Conservation (phyloP, 2,888 invertebrate species). For the Orthosia cruda region DNA sequence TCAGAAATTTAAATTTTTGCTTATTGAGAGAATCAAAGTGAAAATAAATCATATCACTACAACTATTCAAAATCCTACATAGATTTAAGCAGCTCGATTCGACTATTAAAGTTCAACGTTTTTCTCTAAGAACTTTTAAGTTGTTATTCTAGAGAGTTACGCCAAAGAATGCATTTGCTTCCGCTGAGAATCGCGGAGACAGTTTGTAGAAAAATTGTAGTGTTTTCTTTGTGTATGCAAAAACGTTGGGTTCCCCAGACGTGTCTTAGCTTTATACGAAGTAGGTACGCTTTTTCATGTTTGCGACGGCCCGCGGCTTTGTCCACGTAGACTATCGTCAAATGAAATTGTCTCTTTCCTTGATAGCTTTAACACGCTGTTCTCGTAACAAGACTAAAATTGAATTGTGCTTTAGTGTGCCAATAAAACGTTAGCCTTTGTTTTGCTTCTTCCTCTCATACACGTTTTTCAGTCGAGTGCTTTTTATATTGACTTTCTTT, state of each 20-base stretch:
- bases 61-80: no score
- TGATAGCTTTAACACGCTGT: slow-evolving; percentile 55
- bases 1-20: no score
- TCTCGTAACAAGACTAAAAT: slow-evolving; percentile 50
- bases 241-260: slow-evolving; percentile 34
- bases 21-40: no score
- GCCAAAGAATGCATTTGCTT: slow-evolving; percentile 38
- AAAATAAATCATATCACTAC: no score
- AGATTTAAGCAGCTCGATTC: not conserved
- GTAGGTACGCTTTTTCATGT: slow-evolving; percentile 39
- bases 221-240: slow-evolving; percentile 56
- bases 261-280: slow-evolving; percentile 47
- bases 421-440: slow-evolving; percentile 61
- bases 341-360: slow-evolving; percentile 53
- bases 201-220: slow-evolving; percentile 47
- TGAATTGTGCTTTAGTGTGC: slow-evolving; percentile 51
- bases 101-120: not conserved
- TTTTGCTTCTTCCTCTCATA: slow-evolving; percentile 39
- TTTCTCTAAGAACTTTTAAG: slow-evolving; percentile 7
- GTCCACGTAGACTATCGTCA: slow-evolving; percentile 47
- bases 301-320: slow-evolving; percentile 37
- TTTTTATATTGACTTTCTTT: slow-evolving; percentile 22
- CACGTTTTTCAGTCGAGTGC: slow-evolving; percentile 40
- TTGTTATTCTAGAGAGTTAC: slow-evolving; percentile 31
- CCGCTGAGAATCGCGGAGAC: slow-evolving; percentile 18